Evolutionary conservation across 2,888 invertebrate genomes (phyloP).

Genomic region (Cotesia congregata): DNA sequence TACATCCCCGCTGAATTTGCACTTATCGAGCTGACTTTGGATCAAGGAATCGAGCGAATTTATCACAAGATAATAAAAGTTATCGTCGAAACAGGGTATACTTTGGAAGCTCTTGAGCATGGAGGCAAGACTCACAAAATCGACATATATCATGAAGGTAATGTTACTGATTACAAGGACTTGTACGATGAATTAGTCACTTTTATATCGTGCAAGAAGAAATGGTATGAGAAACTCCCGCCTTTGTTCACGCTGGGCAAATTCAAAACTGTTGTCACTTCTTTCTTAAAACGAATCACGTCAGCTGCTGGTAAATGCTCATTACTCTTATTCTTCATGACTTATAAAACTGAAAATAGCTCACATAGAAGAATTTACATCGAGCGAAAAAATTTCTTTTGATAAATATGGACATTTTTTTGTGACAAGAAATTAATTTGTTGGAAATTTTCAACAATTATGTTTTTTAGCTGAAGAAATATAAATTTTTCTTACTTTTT

Average conservation of each 20-base stretch:
- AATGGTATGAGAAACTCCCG: conserved; percentile 53
- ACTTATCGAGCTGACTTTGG: conserved; percentile 70
- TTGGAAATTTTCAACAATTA: too few relatives aligned
- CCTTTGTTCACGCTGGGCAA: conserved; percentile 69
- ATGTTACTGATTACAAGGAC: conserved; percentile 57
- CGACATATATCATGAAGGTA: conserved; percentile 62
- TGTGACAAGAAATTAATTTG: too few relatives aligned
- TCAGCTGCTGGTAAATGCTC: conserved; percentile 48
- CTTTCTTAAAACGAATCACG: conserved; percentile 51
- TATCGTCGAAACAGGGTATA: conserved; percentile 69
- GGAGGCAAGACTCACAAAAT: conserved; percentile 71
- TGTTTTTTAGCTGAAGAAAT: too few relatives aligned
- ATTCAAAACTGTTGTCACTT: conserved; percentile 41
- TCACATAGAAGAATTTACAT: too few relatives aligned
- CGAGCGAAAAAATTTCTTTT: too few relatives aligned
- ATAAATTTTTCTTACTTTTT: too few relatives aligned
- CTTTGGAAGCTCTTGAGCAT: conserved; percentile 68
- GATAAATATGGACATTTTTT: too few relatives aligned
- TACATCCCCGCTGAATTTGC: conserved; percentile 74
- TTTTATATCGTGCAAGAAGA: conserved; percentile 63
- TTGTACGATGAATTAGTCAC: conserved; percentile 68
- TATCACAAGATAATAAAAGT: conserved; percentile 68
- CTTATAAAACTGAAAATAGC: neutral
- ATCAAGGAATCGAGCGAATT: conserved; percentile 65
- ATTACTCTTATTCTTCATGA: too few relatives aligned